These are phyloP conservation scores for Aplocera efformata DNA, from an alignment of 2,888 invertebrate species.

Conservation along the genomic window DNA sequence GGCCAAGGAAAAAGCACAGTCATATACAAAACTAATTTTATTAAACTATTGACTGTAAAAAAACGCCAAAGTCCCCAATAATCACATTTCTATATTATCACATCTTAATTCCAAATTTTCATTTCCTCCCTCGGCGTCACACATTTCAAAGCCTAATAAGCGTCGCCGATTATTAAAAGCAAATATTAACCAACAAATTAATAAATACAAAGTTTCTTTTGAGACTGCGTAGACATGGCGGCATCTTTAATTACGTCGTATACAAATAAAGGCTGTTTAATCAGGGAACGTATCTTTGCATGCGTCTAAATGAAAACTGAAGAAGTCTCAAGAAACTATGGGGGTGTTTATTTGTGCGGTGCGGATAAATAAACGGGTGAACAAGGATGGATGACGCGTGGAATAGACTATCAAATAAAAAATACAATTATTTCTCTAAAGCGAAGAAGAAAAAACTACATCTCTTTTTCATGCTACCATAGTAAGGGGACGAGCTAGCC, in stretches of 20 bases:
- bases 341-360: slow-evolving; percentile 51
- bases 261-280: slow-evolving; percentile 70
- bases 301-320: slow-evolving; percentile 66
- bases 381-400: slow-evolving; percentile 21
- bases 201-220: slow-evolving; percentile 75
- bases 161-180: slow-evolving; percentile 66
- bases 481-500: too few relatives aligned
- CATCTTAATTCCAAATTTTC: too few relatives aligned
- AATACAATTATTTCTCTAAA: too few relatives aligned
- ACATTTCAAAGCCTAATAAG: slow-evolving; percentile 46
- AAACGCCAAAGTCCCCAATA: too few relatives aligned
- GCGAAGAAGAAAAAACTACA: too few relatives aligned
- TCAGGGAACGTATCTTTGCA: slow-evolving; percentile 69
- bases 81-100: too few relatives aligned
- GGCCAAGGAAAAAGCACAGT: too few relatives aligned
- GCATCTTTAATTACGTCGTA: slow-evolving; percentile 70
- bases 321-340: slow-evolving; percentile 75
- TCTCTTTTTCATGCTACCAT: too few relatives aligned
- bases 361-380: slow-evolving; percentile 40
- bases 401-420: slow-evolving; percentile 4
- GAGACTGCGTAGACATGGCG: slow-evolving; percentile 51
- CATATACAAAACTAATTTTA: too few relatives aligned
- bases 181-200: slow-evolving; percentile 74
- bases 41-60: too few relatives aligned
- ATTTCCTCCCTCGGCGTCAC: slow-evolving; percentile 2